Evolutionary conservation across 2,888 invertebrate species (phyloP), one percentile per base, ranked within the genome.

Genomic region (Mesorhabditis spiculigera): DNA sequence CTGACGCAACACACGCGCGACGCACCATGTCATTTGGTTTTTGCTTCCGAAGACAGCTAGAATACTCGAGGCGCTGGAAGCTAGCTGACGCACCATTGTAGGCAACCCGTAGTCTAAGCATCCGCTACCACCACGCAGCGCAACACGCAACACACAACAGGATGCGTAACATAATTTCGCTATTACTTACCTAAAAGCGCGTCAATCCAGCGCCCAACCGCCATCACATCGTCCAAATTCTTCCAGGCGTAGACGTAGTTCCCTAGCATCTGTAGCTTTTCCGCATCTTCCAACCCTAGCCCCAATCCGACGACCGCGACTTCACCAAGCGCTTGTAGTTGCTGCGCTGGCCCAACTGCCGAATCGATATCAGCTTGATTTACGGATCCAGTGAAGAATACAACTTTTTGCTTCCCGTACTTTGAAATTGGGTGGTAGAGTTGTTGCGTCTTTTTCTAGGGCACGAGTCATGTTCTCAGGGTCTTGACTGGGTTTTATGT

Each of bases 191-290:
- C 10, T 3, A 50, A 50, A 3, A n/a, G 10, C n/a, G 58, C 8
- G 58, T 50, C 58, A n/a, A 50, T 50, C n/a, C 8, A 50, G n/a
- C 3, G 58, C n/a, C 10, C 8, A 50, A 50, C n/a, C 1, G 2
- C 58, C 58, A n/a, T 50, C 10, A 50, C n/a, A n/a, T 50, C 58
- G 10, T 50, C 58, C n/a, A 50, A n/a, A 50, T 50, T 50, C 58
- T 10, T 2, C 58, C 58, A 50, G 3, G 58, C 10, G 58, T 13
- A 50, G 8, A 50, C 58, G 58, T 50, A 50, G n/a, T 50, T 50
- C 58, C 58, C 58, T 10, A 50, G 58, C 10, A 50, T 1, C n/a
- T 13, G 58, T n/a, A 50, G n/a, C n/a, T 10, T 13, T 10, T 50
- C 58, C 10, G n/a, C n/a, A 13, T 50, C 58, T n/a, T 50, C 58